phyloP scores from a whole-genome alignment of 2,888 invertebrate species.

The Plebejus argus region DNA sequence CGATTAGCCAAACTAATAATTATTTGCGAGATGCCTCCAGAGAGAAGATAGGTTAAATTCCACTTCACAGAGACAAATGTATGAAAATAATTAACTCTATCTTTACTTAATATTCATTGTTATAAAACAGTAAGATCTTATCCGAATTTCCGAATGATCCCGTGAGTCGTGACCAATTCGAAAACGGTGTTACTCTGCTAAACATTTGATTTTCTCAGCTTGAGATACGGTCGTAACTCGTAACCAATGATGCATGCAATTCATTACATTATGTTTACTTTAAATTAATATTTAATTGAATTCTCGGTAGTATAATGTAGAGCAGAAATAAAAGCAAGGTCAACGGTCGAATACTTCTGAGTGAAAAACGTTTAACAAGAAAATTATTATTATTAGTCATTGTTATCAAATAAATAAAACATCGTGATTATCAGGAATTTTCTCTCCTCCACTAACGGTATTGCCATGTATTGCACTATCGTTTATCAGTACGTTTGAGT shows the following conservation, averaged over 20 bases:
- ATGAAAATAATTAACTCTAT: too few relatives aligned
- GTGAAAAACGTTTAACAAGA: background rate
- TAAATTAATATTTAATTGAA: background rate
- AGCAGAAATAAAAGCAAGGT: conserved; percentile 10
- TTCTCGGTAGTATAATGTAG: background rate
- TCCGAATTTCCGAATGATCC: background rate
- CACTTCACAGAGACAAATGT: too few relatives aligned
- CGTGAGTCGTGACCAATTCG: background rate
- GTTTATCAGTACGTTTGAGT: conserved; percentile 1
- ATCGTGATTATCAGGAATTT: background rate
- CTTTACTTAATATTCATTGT: too few relatives aligned
- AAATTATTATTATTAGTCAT: background rate
- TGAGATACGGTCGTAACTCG: background rate
- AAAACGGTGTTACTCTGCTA: too few relatives aligned
- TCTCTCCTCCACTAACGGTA: background rate
- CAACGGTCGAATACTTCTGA: background rate
- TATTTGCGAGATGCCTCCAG: too few relatives aligned
- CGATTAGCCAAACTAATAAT: too few relatives aligned
- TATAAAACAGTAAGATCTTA: too few relatives aligned
- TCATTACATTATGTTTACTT: background rate
- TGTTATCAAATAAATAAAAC: background rate
- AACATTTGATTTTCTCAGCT: background rate
- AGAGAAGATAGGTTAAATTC: too few relatives aligned
- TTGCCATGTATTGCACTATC: background rate
- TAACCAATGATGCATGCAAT: too few relatives aligned